phyloP scores from a whole-genome alignment of 2,797 vertebrate species.

The Acrossocheilus fasciatus region DNA sequence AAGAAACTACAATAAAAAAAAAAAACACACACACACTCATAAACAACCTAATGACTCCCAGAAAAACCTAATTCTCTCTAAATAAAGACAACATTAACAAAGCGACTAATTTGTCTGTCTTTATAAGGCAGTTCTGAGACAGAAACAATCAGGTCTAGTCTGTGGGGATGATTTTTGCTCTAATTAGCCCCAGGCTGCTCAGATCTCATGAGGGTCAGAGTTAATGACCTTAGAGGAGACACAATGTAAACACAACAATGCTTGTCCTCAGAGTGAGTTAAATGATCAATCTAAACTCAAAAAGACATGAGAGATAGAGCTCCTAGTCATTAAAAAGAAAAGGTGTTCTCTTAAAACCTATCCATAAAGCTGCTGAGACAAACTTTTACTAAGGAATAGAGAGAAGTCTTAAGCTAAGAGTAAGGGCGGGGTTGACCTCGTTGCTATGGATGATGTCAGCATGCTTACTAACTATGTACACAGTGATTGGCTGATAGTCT shows the following conservation, averaged over 20 bases:
- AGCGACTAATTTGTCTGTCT: neutral
- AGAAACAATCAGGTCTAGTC: neutral
- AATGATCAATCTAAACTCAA: no score
- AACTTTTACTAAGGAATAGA: no score
- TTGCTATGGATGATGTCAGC: no score
- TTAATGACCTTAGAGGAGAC: conserved; percentile 66
- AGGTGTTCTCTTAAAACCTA: no score
- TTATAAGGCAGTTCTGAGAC: neutral
- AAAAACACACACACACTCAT: neutral
- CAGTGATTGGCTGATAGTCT: no score
- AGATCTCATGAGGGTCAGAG: conserved; percentile 64
- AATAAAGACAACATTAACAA: neutral
- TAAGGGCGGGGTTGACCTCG: no score
- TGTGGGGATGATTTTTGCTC: conserved; percentile 51
- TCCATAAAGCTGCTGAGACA: no score
- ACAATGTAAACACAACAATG: conserved; percentile 50
- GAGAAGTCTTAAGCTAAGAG: no score
- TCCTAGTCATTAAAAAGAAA: neutral
- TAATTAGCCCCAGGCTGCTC: conserved; percentile 72
- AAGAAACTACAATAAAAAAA: neutral
- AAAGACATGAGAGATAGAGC: neutral
- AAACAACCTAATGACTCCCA: neutral
- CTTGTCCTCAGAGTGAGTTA: no score
- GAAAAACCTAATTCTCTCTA: neutral
- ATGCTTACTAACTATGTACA: no score